Evolutionary conservation across 2,797 vertebrate species (phyloP), one percentile per base, ranked within the genome.

Genomic region (Ctenosaura bakeri): DNA sequence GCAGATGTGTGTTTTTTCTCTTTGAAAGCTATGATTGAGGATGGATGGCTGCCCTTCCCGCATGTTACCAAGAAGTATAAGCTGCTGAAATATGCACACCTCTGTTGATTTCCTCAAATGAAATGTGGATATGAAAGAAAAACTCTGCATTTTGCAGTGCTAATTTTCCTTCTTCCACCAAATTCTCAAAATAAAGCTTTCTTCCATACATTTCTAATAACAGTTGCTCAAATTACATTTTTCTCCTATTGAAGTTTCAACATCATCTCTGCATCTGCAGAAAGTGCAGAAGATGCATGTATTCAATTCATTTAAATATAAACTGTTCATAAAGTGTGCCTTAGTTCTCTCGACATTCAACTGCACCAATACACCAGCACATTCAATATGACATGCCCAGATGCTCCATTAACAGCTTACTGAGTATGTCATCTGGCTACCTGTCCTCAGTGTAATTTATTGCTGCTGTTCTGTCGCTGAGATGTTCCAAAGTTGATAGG

Each of bases 1-100:
- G 85, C 76, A 91, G 80, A 71, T 50, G 42, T n/a, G 10, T 89
- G n/a, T 95, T 82, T 77, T 92, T 1, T n/a, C 52, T 91, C 93
- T 92, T 93, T 83, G 91, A 91, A 80, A 94, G 81, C 82, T 95
- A 94, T 95, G 88, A 88, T 94, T 91, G 95, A 80, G 52, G 89
- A 91, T 81, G 77, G 81, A 89, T 91, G 90, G 89, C 87, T 86
- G 59, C 83, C 18, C 77, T 86, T 64, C 74, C 77, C 86, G 32
- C 83, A 64, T 2, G 6, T 80, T 89, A 56, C 59, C 83, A 64
- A 88, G 0, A 93, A 87, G 79, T 88, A 13, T 69, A 90, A 95
- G 64, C 52, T 42, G 12, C 64, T 62, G 83, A 92, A 91, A 92
- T 82, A 69, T 8, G n/a, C 80, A 62, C 2, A 71, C 71, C 42